These are phyloP conservation scores for Arge pagana DNA, from an alignment of 2,888 invertebrate genomes.

Conservation along the genomic window DNA sequence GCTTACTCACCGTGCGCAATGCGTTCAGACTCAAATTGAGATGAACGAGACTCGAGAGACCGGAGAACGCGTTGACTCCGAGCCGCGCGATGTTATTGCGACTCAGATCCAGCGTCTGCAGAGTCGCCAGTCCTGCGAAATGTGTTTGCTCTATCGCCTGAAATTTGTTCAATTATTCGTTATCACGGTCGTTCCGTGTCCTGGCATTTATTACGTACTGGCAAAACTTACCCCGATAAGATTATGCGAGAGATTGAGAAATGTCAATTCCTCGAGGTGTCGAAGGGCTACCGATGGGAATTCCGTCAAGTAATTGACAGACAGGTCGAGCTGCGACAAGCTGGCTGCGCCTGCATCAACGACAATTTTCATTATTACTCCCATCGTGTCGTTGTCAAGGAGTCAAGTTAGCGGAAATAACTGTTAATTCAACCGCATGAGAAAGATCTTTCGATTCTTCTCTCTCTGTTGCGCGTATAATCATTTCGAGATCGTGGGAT, in stretches of 20 bases:
- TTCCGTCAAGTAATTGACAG: slow-evolving; percentile 82
- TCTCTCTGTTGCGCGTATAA: too few relatives aligned
- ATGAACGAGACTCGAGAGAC: slow-evolving; percentile 71
- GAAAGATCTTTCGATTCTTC: too few relatives aligned
- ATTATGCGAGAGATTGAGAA: slow-evolving; percentile 82
- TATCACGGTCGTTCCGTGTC: too few relatives aligned
- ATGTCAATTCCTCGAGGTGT: slow-evolving; percentile 70
- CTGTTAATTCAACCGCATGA: too few relatives aligned
- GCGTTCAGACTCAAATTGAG: slow-evolving; percentile 87
- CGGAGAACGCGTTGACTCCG: slow-evolving; percentile 80
- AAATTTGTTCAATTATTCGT: slow-evolving; percentile 38
- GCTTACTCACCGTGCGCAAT: slow-evolving; percentile 74
- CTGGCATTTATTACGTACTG: neutral
- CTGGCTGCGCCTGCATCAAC: slow-evolving; percentile 71
- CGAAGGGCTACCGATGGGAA: slow-evolving; percentile 80
- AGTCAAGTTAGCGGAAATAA: too few relatives aligned
- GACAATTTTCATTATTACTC: too few relatives aligned
- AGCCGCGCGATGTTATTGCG: slow-evolving; percentile 83
- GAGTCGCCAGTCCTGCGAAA: slow-evolving; percentile 67
- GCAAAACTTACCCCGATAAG: slow-evolving; percentile 71
- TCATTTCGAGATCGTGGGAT: too few relatives aligned
- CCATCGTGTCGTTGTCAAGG: too few relatives aligned
- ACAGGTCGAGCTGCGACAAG: slow-evolving; percentile 79
- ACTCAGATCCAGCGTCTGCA: slow-evolving; percentile 81
- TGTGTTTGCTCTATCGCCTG: slow-evolving; percentile 80